phyloP scores from a whole-genome alignment of 2,113 vertebrate genomes.

The Aplodontia rufa region DNA sequence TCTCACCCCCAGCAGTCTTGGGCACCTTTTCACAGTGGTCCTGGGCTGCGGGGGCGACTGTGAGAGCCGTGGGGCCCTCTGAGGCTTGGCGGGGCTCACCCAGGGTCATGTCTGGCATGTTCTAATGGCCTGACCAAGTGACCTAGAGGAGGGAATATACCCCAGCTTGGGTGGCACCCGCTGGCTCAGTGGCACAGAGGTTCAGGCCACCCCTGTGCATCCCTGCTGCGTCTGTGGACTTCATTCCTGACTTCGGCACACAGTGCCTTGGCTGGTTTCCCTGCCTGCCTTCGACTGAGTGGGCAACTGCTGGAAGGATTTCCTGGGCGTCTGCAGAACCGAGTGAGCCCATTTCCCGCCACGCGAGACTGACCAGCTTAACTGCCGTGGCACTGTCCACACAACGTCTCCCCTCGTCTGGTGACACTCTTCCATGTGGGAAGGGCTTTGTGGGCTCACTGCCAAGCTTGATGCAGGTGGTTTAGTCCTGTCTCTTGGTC shows the following conservation, averaged over 20 bases:
- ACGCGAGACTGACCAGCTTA: too few relatives aligned
- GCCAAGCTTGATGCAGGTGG: background rate
- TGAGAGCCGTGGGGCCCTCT: background rate
- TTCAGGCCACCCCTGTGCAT: fast-evolving
- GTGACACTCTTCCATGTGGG: fast-evolving
- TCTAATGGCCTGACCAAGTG: background rate
- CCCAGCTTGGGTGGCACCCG: background rate
- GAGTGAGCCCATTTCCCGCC: background rate
- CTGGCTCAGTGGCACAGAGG: background rate
- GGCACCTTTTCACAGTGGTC: background rate
- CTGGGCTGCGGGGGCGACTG: fast-evolving
- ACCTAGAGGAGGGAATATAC: background rate
- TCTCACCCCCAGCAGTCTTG: background rate
- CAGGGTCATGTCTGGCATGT: background rate
- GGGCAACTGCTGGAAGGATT: background rate
- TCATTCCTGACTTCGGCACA: fast-evolving
- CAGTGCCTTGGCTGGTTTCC: background rate
- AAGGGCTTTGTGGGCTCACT: too few relatives aligned
- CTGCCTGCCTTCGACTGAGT: fast-evolving
- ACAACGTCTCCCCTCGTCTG: background rate
- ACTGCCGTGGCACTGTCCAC: fast-evolving
- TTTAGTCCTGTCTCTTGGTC: too few relatives aligned
- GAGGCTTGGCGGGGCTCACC: too few relatives aligned
- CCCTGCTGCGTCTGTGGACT: fast-evolving
- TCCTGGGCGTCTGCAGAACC: background rate